Evolutionary conservation across 2,797 vertebrate genomes (phyloP).

Genomic region (Mus spretus): DNA sequence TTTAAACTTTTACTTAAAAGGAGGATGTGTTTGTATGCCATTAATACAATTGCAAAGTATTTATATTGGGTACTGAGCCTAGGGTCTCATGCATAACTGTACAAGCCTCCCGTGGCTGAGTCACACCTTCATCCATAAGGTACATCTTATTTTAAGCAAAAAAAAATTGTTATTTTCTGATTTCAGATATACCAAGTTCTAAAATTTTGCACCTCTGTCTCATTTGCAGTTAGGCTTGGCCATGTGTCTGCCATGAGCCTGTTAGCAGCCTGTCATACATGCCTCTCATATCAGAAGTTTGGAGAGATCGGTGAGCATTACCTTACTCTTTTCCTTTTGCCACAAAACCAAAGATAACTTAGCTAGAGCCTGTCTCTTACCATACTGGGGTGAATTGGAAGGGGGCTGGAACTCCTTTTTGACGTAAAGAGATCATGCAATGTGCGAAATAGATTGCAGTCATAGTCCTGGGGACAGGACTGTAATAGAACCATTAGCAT

Average conservation of each 20-base stretch:
- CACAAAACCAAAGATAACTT: not conserved
- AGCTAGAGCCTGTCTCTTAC: not conserved
- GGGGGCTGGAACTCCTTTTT: not conserved
- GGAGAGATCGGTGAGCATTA: not conserved
- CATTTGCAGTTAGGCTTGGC: not conserved
- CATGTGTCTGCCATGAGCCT: not conserved
- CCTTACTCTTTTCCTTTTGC: not conserved
- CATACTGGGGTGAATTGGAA: not conserved
- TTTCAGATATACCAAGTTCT: not conserved
- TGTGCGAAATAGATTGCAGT: not conserved
- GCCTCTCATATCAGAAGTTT: not conserved
- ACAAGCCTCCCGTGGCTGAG: not conserved
- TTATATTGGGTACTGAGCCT: not conserved
- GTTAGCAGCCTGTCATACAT: not conserved
- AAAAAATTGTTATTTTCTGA: not conserved
- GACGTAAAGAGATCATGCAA: not conserved
- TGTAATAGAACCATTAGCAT: not conserved
- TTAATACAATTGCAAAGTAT: not conserved
- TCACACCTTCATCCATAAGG: not conserved
- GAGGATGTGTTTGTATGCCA: not conserved
- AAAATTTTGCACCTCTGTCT: not conserved
- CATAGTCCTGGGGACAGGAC: not conserved
- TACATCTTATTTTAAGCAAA: not conserved
- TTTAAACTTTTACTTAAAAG: constrained; percentile 44
- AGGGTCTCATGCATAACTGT: not conserved